Conservation (phyloP, 1,140 invertebrate species). For the Proales similis region DNA sequence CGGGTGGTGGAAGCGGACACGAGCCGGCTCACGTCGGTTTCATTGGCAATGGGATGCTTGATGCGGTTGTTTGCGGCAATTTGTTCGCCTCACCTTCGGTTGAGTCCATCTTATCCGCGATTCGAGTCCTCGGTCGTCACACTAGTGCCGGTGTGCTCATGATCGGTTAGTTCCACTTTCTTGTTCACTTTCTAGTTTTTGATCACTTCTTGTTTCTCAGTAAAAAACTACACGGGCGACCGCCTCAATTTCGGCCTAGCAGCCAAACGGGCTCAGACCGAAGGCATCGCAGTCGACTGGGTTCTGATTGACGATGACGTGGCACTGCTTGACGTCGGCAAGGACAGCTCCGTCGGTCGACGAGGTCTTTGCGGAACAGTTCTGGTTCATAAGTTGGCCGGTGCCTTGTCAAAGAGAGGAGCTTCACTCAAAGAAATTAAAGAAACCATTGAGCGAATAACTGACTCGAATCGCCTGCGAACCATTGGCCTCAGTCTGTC, state of each 20-base stretch:
- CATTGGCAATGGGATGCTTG: slow-evolving; percentile 69
- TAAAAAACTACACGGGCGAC: slow-evolving; percentile 80
- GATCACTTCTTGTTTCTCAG: slow-evolving; percentile 66
- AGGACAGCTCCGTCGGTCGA: slow-evolving; percentile 57
- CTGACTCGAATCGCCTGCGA: slow-evolving; percentile 53
- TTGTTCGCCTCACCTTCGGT: slow-evolving; percentile 72
- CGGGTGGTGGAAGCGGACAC: slow-evolving; percentile 72
- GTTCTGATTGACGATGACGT: slow-evolving; percentile 68
- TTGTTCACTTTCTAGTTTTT: no score
- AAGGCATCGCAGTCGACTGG: slow-evolving; percentile 62
- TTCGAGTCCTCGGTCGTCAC: slow-evolving; percentile 57
- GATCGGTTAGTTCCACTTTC: slow-evolving; percentile 18
- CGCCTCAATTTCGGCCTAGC: slow-evolving; percentile 76
- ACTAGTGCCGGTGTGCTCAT: slow-evolving; percentile 34
- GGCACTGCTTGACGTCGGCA: slow-evolving; percentile 56
- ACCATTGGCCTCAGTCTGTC: slow-evolving; percentile 67
- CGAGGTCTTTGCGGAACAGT: slow-evolving; percentile 68
- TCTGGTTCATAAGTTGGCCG: slow-evolving; percentile 63
- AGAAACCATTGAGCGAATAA: slow-evolving; percentile 39
- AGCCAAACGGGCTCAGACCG: slow-evolving; percentile 62
- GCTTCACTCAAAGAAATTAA: slow-evolving; percentile 56
- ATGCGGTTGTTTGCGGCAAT: slow-evolving; percentile 65
- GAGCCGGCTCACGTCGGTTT: slow-evolving; percentile 74
- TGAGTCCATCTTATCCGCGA: slow-evolving; percentile 62
- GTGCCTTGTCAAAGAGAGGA: slow-evolving; percentile 63